A percentile compares a stretch with the other conserved stretches of the same genome.
Conservation (phyloP, 2,888 invertebrate species). For the Gisinianus flammeolus region DNA sequence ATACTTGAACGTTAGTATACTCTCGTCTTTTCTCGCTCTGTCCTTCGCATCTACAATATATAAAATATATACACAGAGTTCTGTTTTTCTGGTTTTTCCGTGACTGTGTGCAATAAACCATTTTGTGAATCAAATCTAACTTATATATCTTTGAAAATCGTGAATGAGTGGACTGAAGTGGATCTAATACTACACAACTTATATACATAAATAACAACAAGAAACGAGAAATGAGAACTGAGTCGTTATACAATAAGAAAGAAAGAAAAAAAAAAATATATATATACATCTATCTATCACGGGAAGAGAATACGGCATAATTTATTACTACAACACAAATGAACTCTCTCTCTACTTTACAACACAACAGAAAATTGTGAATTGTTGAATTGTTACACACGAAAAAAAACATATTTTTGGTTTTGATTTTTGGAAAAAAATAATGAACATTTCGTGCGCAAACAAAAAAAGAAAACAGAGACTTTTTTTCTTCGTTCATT, state of each 20-base stretch:
- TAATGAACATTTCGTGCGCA: no score
- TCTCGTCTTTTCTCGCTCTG: no score
- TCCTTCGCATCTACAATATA: no score
- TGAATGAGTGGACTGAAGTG: neutral
- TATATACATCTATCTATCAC: constrained; percentile 7
- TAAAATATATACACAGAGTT: neutral
- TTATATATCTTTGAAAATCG: neutral
- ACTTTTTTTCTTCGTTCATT: neutral
- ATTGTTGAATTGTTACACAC: no score
- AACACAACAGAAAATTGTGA: neutral
- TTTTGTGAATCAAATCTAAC: constrained; percentile 6
- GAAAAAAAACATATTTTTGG: neutral
- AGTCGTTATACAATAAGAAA: no score
- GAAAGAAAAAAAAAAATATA: neutral
- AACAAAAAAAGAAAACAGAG: neutral
- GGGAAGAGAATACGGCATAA: neutral
- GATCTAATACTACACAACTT: neutral
- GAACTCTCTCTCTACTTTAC: neutral
- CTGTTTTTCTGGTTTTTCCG: neutral
- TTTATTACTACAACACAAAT: neutral
- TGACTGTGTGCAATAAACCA: constrained; percentile 13
- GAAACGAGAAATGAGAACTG: no score
- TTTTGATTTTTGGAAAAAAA: constrained; percentile 8
- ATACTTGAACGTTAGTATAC: no score
- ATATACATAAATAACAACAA: neutral